Evolutionary conservation across 2,797 vertebrate genomes (phyloP).

Genomic region (Orientallactaga sibirica): DNA sequence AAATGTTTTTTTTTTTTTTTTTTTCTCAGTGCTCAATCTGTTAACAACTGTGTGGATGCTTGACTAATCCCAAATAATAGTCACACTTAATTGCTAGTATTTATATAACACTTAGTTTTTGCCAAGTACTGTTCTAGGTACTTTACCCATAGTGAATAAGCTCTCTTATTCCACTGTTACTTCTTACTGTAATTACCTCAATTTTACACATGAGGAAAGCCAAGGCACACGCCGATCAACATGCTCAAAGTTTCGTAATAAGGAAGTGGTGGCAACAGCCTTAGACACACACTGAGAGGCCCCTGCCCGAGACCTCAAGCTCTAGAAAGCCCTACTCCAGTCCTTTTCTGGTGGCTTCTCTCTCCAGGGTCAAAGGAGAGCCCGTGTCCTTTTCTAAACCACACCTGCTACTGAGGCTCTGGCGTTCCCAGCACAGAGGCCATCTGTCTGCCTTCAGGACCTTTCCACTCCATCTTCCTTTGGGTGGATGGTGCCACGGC

Average conservation of each 20-base stretch:
- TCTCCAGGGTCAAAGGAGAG: neutral
- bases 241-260: neutral
- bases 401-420: fast-evolving
- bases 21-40: neutral
- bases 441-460: neutral
- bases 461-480: neutral
- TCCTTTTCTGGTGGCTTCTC: neutral
- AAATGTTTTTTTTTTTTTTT: neutral
- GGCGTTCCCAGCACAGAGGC: no score
- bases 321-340: neutral
- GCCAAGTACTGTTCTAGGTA: neutral
- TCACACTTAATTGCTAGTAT: conserved; percentile 33
- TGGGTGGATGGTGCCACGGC: neutral
- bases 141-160: conserved; percentile 21
- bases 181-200: conserved; percentile 41
- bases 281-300: neutral
- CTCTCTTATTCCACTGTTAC: neutral
- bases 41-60: conserved; percentile 19
- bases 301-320: neutral
- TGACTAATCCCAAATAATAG: conserved; percentile 44
- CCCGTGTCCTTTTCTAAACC: neutral
- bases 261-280: neutral
- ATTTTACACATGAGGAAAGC: conserved; percentile 1
- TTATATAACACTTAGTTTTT: conserved; percentile 8
- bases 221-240: neutral